Conservation (phyloP, 2,888 invertebrate genomes). For the Drosophila dives region DNA sequence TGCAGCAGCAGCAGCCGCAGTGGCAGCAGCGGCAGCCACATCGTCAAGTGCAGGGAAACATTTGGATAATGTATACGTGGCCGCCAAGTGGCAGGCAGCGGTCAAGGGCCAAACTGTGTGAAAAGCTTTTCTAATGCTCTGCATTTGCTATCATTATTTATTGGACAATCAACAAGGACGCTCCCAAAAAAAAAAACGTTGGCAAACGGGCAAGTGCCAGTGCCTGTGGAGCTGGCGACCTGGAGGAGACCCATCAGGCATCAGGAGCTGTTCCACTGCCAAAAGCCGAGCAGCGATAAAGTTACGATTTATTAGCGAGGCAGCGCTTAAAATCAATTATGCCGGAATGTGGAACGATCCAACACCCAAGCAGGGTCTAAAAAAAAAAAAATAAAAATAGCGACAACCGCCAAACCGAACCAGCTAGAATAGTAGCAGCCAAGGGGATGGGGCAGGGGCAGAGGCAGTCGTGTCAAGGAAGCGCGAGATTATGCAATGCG, state of each 20-base stretch:
- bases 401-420: slow-evolving; percentile 33
- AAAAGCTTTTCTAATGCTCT: slow-evolving; percentile 48
- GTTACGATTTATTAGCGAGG: slow-evolving; percentile 83
- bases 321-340: slow-evolving; percentile 84
- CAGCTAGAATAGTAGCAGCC: slow-evolving; percentile 1
- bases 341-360: slow-evolving; percentile 83
- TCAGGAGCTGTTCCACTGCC: slow-evolving; percentile 30
- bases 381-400: slow-evolving; percentile 25
- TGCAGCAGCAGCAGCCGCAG: slow-evolving; percentile 35
- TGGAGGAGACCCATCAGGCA: slow-evolving; percentile 15
- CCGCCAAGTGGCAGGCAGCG: slow-evolving; percentile 51
- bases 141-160: slow-evolving; percentile 74
- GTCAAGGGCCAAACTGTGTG: slow-evolving; percentile 58
- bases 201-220: slow-evolving; percentile 35
- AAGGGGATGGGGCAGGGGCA: neutral
- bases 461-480: slow-evolving; percentile 55
- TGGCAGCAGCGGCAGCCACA: slow-evolving; percentile 37
- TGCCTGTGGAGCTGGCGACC: slow-evolving; percentile 7
- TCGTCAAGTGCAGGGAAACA: slow-evolving; percentile 74
- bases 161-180: slow-evolving; percentile 55
- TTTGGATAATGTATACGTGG: slow-evolving; percentile 58
- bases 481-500: slow-evolving; percentile 76
- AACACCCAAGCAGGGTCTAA: slow-evolving; percentile 69
- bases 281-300: slow-evolving; percentile 74
- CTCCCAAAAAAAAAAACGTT: slow-evolving; percentile 49